phyloP scores from a whole-genome alignment of 2,888 invertebrate genomes.

The Ichneumoninae sp. region DNA sequence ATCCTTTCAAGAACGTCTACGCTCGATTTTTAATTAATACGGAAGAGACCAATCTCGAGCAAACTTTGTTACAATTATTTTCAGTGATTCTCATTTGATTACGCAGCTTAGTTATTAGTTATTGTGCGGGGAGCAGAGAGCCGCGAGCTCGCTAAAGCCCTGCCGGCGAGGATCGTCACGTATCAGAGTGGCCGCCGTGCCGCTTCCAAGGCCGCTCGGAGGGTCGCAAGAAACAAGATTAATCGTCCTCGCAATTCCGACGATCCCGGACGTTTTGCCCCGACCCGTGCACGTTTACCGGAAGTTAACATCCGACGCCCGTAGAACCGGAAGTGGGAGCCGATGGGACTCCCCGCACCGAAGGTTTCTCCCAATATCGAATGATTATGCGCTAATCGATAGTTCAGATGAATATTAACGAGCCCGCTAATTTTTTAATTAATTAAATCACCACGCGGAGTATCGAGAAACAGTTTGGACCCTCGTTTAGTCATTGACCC shows the following conservation, averaged over 20 bases:
- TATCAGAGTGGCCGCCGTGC: conserved; percentile 22
- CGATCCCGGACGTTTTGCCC: conserved; percentile 46
- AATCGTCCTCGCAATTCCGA: conserved; percentile 59
- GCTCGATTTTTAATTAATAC: no score
- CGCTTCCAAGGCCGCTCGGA: conserved; percentile 10
- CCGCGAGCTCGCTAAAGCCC: conserved; percentile 43
- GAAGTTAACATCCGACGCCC: background rate
- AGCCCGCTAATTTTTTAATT: background rate
- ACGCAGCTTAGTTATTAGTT: background rate
- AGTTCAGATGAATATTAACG: conserved; percentile 19
- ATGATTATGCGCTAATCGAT: conserved; percentile 19
- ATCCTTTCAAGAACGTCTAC: no score
- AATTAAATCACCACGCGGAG: background rate
- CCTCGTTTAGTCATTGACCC: background rate
- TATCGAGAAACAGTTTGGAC: background rate
- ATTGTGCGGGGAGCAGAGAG: background rate
- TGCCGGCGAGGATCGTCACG: conserved; percentile 43
- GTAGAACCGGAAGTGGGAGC: conserved; percentile 45
- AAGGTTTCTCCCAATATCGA: background rate
- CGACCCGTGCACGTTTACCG: conserved; percentile 14
- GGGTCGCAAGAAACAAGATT: conserved; percentile 57
- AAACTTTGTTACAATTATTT: no score
- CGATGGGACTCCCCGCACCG: background rate
- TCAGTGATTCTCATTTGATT: no score
- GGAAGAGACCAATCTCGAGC: no score